Evolutionary conservation across 1,140 invertebrate species (phyloP).

Genomic region (Elysia chlorotica): DNA sequence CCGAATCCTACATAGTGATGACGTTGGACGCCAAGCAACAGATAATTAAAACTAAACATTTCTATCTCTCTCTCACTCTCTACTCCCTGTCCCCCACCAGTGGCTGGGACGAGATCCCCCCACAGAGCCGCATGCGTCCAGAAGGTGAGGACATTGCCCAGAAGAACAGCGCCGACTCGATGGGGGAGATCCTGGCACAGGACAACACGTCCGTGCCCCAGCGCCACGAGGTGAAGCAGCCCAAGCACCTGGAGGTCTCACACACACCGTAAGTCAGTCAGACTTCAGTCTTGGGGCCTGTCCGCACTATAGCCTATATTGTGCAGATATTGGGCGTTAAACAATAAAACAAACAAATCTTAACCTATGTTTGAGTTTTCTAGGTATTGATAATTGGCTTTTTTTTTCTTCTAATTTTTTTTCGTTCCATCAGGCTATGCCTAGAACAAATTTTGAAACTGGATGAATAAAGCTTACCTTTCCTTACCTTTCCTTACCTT

Average conservation of each 20-base stretch:
- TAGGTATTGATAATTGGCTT: too few species aligned
- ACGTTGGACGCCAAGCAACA: too few species aligned
- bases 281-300: background rate
- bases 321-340: too few species aligned
- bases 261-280: conserved; percentile 16
- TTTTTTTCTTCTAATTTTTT: too few species aligned
- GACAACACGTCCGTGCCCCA: conserved; percentile 27
- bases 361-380: too few species aligned
- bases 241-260: conserved; percentile 35
- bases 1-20: too few species aligned
- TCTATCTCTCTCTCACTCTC: conserved; percentile 1
- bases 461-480: too few species aligned
- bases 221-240: conserved; percentile 26
- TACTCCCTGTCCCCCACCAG: conserved; percentile 24
- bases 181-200: conserved; percentile 40
- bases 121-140: conserved; percentile 41
- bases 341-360: too few species aligned
- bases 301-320: background rate
- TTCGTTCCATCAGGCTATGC: too few species aligned
- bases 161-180: conserved; percentile 37
- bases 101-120: conserved; percentile 48
- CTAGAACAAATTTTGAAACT: too few species aligned
- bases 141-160: conserved; percentile 46
- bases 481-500: too few species aligned
- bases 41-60: too few species aligned